Percentiles rank a stretch among this genome's conserved stretches.
phyloP scores from a whole-genome alignment of 2,888 invertebrate genomes.

The Erannis defoliaria region DNA sequence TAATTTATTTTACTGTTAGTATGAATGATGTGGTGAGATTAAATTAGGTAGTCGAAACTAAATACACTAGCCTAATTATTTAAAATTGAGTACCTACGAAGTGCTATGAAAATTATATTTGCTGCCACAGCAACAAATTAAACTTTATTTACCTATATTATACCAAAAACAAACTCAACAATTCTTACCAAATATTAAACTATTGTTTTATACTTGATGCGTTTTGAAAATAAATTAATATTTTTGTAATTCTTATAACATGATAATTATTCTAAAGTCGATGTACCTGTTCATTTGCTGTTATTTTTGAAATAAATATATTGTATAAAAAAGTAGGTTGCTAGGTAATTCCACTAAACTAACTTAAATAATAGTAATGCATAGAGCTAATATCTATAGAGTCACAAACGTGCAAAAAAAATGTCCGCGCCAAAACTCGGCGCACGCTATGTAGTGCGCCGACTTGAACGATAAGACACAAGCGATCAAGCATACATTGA shows the following conservation, averaged over 20 bases:
- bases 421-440: too few relatives aligned
- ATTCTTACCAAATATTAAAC: constrained; percentile 2
- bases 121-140: neutral
- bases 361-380: neutral
- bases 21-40: neutral
- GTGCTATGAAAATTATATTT: constrained; percentile 18
- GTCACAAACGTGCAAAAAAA: too few relatives aligned
- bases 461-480: too few relatives aligned
- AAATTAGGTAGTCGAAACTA: neutral
- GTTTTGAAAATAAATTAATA: constrained; percentile 9
- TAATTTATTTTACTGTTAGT: constrained; percentile 5
- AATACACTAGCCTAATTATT: neutral
- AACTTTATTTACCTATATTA: constrained; percentile 1
- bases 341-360: neutral
- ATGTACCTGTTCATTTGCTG: constrained; percentile 30
- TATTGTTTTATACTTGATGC: constrained; percentile 10
- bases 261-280: constrained; percentile 15
- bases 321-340: constrained; percentile 13
- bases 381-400: constrained; percentile 4
- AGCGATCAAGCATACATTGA: too few relatives aligned
- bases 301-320: constrained; percentile 11
- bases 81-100: constrained; percentile 13
- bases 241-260: constrained; percentile 16
- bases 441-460: too few relatives aligned
- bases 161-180: neutral